Evolutionary conservation across 2,113 vertebrate species (phyloP), one percentile per base, ranked within the genome.

Genomic region (Dasyurus viverrinus): DNA sequence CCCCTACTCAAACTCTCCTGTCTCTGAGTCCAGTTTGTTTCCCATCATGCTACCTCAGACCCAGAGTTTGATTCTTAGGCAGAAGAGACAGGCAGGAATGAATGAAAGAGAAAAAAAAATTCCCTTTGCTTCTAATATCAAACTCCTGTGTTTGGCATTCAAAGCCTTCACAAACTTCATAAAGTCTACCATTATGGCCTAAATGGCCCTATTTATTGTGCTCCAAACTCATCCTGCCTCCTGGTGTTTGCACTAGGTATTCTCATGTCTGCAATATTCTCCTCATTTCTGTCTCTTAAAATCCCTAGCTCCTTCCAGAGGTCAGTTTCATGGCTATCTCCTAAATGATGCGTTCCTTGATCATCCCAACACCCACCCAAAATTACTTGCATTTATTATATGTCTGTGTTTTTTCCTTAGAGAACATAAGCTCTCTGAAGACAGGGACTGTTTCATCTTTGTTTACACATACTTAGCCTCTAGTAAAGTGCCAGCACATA

Each of bases 31-130:
- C 36, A 0, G 47, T 52, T 52, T 22, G 36, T 76, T 42, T 36
- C 26, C 48, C 52, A 7, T 8, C 0, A 14, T 84, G 68, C 60
- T 36, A 68, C 60, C 60, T 68, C 30, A 6, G 54, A 30, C 76
- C 46, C 89, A 90, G 89, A 50, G 48, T 26, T 42, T 50, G 89
- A 30, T 90, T 52, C 89, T 90, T 90, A 90, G 27, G 89, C 46
- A 90, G 89, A 90, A 48, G 6, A 52, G 68, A 84, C 68, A 42
- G 68, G 89, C 46, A 90, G 89, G 47, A 90, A 52, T 48, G 89
- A 90, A 52, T 48, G 89, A 76, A 52, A 2, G 1, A 4, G 2
- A 52, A 98, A 97, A 97, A 93, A n/a, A 76, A 76, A 8, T n/a
- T 76, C 14, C 6, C 22, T 2, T 42, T 84, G 68, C n/a, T 84